Evolutionary conservation across 2,113 vertebrate species (phyloP).

Genomic region (Stictonetta naevosa): DNA sequence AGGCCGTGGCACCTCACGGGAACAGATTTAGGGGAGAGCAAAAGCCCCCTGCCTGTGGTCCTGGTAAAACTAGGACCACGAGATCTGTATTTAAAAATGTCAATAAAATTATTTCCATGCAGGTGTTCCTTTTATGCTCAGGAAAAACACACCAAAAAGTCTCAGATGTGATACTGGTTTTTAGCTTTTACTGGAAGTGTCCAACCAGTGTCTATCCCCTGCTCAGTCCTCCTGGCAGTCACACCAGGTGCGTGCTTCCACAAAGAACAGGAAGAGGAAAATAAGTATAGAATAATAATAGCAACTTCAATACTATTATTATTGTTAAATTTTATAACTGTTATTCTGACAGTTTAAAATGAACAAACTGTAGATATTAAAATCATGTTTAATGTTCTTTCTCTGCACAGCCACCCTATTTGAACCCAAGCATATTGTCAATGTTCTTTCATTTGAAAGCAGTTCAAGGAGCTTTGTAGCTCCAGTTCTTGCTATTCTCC

Average conservation of each 20-base stretch:
- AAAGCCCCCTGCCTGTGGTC: background rate
- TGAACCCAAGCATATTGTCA: background rate
- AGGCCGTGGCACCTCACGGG: background rate
- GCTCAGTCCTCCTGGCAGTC: background rate
- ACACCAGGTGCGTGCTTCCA: background rate
- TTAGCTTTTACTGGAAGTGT: background rate
- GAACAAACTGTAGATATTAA: background rate
- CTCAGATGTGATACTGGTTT: background rate
- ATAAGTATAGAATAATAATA: background rate
- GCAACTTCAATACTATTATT: no score
- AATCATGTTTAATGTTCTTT: background rate
- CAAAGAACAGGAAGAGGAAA: background rate
- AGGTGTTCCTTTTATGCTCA: background rate
- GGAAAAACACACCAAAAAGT: background rate
- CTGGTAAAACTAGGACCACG: background rate
- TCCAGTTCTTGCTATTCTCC: background rate
- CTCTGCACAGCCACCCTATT: background rate
- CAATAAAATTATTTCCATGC: background rate
- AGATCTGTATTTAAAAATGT: background rate
- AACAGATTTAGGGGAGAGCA: background rate
- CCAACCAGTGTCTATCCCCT: background rate
- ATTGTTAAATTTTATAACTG: background rate
- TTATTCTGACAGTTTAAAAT: background rate
- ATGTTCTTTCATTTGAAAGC: background rate
- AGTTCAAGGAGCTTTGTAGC: background rate